These are phyloP conservation scores for Anagrus nilaparvatae DNA, from an alignment of 1,140 invertebrate genomes.

Conservation along the genomic window DNA sequence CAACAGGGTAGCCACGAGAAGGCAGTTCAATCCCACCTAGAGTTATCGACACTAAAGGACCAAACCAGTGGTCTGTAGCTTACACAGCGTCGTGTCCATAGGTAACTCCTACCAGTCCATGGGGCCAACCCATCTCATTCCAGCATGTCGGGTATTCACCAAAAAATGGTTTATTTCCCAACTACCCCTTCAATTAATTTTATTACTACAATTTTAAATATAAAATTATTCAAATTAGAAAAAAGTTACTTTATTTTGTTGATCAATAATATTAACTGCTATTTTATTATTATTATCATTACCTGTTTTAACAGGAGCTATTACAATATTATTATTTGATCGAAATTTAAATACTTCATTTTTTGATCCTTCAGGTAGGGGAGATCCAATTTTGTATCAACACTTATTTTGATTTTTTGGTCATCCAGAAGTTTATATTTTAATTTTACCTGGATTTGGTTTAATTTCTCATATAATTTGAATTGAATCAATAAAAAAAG, in stretches of 20 bases:
- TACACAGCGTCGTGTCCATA: no score
- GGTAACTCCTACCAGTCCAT: no score
- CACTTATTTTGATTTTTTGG: constrained; percentile 53
- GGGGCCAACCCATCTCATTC: no score
- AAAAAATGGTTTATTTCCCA: no score
- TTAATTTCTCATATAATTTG: constrained; percentile 34
- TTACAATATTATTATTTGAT: constrained; percentile 55
- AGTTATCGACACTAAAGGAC: no score
- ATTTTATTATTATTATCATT: constrained; percentile 54
- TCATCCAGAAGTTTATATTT: constrained; percentile 50
- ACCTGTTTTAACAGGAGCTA: constrained; percentile 60
- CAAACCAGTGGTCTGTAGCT: no score
- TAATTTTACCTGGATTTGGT: constrained; percentile 46
- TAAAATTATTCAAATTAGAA: constrained; percentile 43
- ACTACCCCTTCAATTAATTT: no score
- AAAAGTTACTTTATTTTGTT: constrained; percentile 51
- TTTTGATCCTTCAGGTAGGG: constrained; percentile 42
- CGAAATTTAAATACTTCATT: constrained; percentile 44
- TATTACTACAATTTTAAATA: constrained; percentile 51
- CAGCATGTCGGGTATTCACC: no score
- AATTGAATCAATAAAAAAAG: constrained; percentile 20
- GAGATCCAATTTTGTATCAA: constrained; percentile 46
- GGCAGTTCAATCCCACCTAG: no score
- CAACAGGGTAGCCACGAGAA: no score
- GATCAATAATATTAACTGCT: constrained; percentile 58